A percentile compares a stretch with the other conserved stretches of the same genome.
phyloP scores from a whole-genome alignment of 2,797 vertebrate genomes.

The Pempheris klunzingeri region DNA sequence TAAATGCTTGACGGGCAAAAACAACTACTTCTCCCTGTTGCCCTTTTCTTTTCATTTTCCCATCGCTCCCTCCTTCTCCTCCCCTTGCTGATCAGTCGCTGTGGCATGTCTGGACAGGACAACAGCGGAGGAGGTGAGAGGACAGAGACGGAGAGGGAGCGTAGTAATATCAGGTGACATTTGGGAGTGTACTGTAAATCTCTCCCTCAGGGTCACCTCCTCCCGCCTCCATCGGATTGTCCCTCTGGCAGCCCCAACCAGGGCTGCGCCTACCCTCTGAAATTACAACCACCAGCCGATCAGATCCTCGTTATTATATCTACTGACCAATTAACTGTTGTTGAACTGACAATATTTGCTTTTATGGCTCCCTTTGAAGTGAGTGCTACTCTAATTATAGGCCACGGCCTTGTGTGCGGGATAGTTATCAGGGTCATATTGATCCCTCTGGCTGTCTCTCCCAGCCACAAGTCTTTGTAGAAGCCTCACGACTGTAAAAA shows the following conservation, averaged over 20 bases:
- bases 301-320: conserved; percentile 63
- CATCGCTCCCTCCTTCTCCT: conserved; percentile 31
- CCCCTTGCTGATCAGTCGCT: conserved; percentile 24
- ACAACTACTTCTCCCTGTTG: conserved; percentile 3
- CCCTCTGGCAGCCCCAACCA: conserved; percentile 56
- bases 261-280: conserved; percentile 59
- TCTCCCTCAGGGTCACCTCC: conserved; percentile 68
- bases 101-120: conserved; percentile 67
- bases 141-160: conserved; percentile 29
- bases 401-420: conserved; percentile 37
- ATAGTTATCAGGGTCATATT: conserved; percentile 51
- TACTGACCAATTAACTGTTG: conserved; percentile 61
- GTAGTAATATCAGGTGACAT: conserved; percentile 65
- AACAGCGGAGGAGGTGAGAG: conserved; percentile 51
- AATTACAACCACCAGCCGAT: conserved; percentile 62
- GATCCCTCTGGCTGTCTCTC: conserved; percentile 39
- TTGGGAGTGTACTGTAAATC: conserved; percentile 72
- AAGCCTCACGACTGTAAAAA: conserved; percentile 20
- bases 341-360: conserved; percentile 60
- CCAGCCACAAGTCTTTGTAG: conserved; percentile 32
- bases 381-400: conserved; percentile 58
- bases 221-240: conserved; percentile 57
- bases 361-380: conserved; percentile 68
- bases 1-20: background rate
- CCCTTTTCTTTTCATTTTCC: conserved; percentile 25